Base-by-base conservation (phyloP, 2,888 invertebrate genomes). In the Diachrysia chrysitis region DNA sequence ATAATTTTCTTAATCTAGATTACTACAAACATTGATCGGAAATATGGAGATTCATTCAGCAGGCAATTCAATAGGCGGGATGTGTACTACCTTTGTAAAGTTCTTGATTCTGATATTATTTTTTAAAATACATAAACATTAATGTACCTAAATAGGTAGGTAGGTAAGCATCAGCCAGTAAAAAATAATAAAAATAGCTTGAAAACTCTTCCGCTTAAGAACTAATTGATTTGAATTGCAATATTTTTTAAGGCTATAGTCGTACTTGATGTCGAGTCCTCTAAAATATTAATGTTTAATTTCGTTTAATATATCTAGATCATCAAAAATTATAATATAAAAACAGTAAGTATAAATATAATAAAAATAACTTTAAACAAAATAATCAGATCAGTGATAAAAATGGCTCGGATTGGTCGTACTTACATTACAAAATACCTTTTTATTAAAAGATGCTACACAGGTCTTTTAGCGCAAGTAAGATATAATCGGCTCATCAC, bases 391-490 rank as follows among this genome's bases (percentile, higher is more conserved):
- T 79, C 71, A 71, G 69, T 81, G 78, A 67, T 66, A 87, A 86
- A n/a, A 93, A 92, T 95, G 95, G 95, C 94, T 95, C 95, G 95
- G 95, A 95, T 95, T 94, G 79, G 74, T 87, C 82, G 83, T 85
- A 69, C 69, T 65, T 79, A 85, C 62, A 73, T 74, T 80, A 75
- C 48, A 69, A 63, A 51, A 68, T 78, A 78, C 69, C 69, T 58
- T 62, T 64, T 25, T 25, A 65, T 48, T 21, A 56, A 57, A 66
- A 21, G 21, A 21, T 19, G 48, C 48, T 51, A 51, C 48, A 51
- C 48, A 21, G 0, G 10, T 51, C 9, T 21, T 14, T 46, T 14
- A 46, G 10, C 17, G 48, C 19, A 2, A 19, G 12, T 10, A 3
- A 9, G 19, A 48, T 19, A 9, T 2, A 48, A 51, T 12, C 10